These are phyloP conservation scores for Amphiura filiformis DNA, from an alignment of 35 echinoderm and acorn worm species.

Conservation along the genomic window DNA sequence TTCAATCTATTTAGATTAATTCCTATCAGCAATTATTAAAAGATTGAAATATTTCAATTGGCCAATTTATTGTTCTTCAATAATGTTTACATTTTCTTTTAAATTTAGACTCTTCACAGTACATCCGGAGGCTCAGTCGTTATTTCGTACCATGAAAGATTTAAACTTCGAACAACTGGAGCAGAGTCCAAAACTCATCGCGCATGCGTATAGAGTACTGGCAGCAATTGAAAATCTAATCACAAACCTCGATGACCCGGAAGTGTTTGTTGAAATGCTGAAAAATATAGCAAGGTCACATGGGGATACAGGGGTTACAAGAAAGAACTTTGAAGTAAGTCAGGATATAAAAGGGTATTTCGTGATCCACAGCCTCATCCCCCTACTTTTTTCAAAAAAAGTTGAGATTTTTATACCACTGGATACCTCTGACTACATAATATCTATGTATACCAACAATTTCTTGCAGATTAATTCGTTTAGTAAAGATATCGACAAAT, in stretches of 20 bases:
- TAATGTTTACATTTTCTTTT: conserved; percentile 12
- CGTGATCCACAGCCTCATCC: no score
- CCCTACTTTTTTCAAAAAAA: no score
- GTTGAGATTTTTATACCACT: no score
- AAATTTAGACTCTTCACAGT: conserved; percentile 33
- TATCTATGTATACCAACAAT: no score
- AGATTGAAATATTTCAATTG: no score
- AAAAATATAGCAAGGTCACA: conserved; percentile 39
- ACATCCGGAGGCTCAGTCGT: conserved; percentile 23
- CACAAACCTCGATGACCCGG: conserved; percentile 45
- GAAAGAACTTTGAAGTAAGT: neutral
- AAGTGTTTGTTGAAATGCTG: conserved; percentile 57
- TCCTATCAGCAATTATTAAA: no score
- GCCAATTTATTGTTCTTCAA: no score
- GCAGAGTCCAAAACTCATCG: conserved; percentile 41
- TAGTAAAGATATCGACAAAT: no score
- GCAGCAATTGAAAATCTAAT: conserved; percentile 43
- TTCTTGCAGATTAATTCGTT: no score
- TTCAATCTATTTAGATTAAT: no score
- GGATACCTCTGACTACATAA: no score
- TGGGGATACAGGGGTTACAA: neutral
- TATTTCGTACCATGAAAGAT: conserved; percentile 52
- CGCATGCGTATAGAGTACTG: conserved; percentile 49
- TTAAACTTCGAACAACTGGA: conserved; percentile 35
- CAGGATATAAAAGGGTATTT: no score